Evolutionary conservation across 1,140 invertebrate species (phyloP).

Genomic region (Schlechtendalia chinensis): DNA sequence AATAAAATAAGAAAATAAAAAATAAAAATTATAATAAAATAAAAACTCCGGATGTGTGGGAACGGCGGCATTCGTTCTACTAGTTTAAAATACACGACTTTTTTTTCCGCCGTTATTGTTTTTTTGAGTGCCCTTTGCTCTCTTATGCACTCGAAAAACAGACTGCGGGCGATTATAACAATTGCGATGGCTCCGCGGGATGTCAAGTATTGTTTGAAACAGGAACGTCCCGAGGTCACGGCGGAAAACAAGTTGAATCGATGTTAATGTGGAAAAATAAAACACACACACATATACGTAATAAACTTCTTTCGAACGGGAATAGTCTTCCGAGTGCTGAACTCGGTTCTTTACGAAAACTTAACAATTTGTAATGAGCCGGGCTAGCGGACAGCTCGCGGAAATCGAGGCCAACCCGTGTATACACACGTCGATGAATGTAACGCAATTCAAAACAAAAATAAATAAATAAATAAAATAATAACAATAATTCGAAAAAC

Average conservation of each 20-base stretch:
- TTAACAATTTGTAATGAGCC: too few relatives aligned
- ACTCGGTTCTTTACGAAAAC: too few relatives aligned
- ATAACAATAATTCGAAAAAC: too few relatives aligned
- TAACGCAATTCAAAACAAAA: too few relatives aligned
- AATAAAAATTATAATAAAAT: too few relatives aligned
- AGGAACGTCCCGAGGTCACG: slow-evolving; percentile 34
- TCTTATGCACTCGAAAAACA: slow-evolving; percentile 5
- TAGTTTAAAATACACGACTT: background rate
- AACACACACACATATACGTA: background rate
- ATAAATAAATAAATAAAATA: too few relatives aligned
- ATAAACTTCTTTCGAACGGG: too few relatives aligned
- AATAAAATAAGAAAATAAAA: too few relatives aligned
- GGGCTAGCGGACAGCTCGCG: too few relatives aligned
- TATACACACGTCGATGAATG: too few relatives aligned
- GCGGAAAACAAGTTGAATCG: slow-evolving; percentile 36
- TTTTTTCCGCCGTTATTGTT: slow-evolving; percentile 30
- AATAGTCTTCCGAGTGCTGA: too few relatives aligned
- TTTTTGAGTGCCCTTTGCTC: slow-evolving; percentile 18
- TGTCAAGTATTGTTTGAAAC: slow-evolving; percentile 39
- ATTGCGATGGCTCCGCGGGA: slow-evolving; percentile 42
- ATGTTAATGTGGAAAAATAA: slow-evolving; percentile 2
- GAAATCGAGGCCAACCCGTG: too few relatives aligned
- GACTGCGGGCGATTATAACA: slow-evolving; percentile 43
- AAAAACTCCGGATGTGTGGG: slow-evolving; percentile 35
- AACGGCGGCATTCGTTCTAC: background rate